Conservation (phyloP, 2,797 vertebrate species). For the Fringilla coelebs region DNA sequence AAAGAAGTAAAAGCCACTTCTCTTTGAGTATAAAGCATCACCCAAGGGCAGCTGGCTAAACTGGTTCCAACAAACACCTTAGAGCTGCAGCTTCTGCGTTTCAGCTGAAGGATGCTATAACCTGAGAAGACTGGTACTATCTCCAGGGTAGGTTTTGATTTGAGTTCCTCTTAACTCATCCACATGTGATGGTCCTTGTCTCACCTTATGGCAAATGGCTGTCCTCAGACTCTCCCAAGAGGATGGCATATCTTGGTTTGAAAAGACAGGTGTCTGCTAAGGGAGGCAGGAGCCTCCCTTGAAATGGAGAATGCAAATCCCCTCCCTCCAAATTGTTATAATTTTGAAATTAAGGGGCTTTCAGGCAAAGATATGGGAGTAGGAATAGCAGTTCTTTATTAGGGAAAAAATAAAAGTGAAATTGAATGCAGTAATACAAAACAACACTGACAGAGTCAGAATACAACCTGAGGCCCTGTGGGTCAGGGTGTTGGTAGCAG, state of each 20-base stretch:
- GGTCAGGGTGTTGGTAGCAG: background rate
- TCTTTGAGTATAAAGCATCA: background rate
- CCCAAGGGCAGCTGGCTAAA: background rate
- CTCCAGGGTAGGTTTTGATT: background rate
- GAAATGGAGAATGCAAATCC: background rate
- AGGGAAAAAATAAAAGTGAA: background rate
- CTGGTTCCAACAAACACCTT: background rate
- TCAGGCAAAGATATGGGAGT: background rate
- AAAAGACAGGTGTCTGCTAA: background rate
- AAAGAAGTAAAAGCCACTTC: background rate
- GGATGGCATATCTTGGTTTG: rapidly evolving
- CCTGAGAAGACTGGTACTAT: background rate
- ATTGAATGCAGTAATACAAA: background rate
- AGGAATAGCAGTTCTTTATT: background rate
- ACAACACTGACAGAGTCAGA: background rate
- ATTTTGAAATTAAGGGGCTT: background rate
- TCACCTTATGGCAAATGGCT: background rate
- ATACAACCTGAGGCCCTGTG: background rate
- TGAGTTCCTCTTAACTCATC: background rate
- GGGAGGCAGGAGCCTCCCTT: background rate
- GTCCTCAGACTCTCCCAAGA: background rate
- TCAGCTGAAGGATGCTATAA: background rate
- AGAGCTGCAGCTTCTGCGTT: background rate
- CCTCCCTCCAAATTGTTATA: background rate
- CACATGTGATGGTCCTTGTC: rapidly evolving